Evolutionary conservation across 2,113 vertebrate species (phyloP), one percentile per base, ranked within the genome.

Genomic region (Notiomystis cincta): DNA sequence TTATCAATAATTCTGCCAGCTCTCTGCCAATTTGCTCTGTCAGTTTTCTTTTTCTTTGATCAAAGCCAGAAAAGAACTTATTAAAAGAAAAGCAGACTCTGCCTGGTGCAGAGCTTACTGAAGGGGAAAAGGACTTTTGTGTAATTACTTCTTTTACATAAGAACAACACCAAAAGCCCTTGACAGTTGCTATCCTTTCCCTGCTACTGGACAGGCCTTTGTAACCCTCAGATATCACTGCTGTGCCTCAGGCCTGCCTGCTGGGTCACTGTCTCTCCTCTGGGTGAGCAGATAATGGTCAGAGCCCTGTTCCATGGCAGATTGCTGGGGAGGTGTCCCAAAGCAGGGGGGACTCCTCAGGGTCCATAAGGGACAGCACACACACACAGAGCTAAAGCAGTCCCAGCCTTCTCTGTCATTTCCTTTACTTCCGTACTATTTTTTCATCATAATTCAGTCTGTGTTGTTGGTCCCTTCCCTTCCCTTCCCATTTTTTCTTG

Each of bases 181-280:
- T 71, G 33, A 28, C 7, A 35, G 33, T 30, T 47, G 30, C 61
- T 67, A 15, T 25, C 10, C 21, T 42, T 37, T 44, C 12, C 21
- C 22, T 28, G 5, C 6, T 24, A 2, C 38, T 30, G 27, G 35
- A 4, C 40, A 51, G 18, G 12, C 40, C 37, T 53, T 48, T 23
- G 2, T 14, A 23, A 28, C 19, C 2, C 24, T 64, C 51, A 22
- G 8, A 6, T 11, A 4, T 11, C 20, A 1, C n/a, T 33, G 4
- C 20, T 25, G 17, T 10, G 67, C 31, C 38, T 6, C 51, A n/a
- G 80, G 35, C 21, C 48, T 82, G 57, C 11, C 40, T 62, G 42
- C 65, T 57, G 51, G 28, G 37, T 51, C 16, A 6, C 38, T 2
- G 3, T 33, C 70, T 33, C 57, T 50, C 4, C 0, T 28, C 7